These are phyloP conservation scores for Hepsetus odoe DNA, from an alignment of 2,113 vertebrate species.

Conservation along the genomic window DNA sequence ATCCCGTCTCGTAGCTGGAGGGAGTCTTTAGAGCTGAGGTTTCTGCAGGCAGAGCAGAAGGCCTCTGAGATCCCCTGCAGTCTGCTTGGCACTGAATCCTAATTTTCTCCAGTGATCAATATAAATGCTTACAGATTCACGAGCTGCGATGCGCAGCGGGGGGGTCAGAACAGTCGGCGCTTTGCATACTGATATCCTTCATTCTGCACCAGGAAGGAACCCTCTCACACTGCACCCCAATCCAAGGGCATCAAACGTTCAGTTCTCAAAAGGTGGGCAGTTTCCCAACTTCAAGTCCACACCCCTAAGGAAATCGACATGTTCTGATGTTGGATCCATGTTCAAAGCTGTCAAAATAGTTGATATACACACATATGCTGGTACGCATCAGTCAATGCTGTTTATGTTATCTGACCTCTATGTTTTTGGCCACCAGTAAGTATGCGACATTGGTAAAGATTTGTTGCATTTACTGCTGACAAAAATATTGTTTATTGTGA, in stretches of 20 bases:
- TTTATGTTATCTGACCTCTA: too few species aligned
- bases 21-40: slow-evolving; percentile 6
- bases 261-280: not conserved
- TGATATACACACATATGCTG: too few species aligned
- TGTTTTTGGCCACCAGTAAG: too few species aligned
- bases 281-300: not conserved
- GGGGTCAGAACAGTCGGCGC: not conserved
- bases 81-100: slow-evolving; percentile 20
- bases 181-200: slow-evolving; percentile 22
- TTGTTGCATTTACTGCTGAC: too few species aligned
- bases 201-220: not conserved
- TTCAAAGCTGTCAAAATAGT: too few species aligned
- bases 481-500: too few species aligned
- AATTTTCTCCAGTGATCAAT: slow-evolving; percentile 35
- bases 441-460: too few species aligned
- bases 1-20: not conserved
- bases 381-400: too few species aligned
- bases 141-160: not conserved
- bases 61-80: slow-evolving; percentile 4
- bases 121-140: slow-evolving; percentile 17
- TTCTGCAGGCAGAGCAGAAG: not conserved
- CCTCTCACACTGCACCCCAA: not conserved
- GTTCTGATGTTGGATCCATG: too few species aligned
- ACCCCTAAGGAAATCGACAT: too few species aligned
- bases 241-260: not conserved